phyloP scores from a whole-genome alignment of 2,113 vertebrate genomes.

The Edolisoma coerulescens region DNA sequence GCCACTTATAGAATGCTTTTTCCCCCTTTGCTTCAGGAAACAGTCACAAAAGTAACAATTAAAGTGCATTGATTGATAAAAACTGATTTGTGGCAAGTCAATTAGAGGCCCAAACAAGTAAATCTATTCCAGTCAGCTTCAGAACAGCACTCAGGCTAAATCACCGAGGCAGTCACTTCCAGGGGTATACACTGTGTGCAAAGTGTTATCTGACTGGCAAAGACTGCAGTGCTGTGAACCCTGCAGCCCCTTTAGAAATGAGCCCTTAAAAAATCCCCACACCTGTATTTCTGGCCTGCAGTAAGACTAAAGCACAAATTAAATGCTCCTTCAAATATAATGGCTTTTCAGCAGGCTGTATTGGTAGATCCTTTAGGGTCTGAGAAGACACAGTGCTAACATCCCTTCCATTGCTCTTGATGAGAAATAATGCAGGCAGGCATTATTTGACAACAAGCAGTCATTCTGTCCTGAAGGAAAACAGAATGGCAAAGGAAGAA shows the following conservation, averaged over 20 bases:
- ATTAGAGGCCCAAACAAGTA: background rate
- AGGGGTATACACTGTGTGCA: background rate
- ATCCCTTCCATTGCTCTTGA: background rate
- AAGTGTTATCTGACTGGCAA: background rate
- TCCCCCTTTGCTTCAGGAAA: background rate
- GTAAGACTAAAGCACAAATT: background rate
- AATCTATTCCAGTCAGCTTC: background rate
- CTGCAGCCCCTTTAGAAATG: background rate
- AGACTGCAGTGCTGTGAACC: background rate
- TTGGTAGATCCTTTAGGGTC: background rate
- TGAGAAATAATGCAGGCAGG: background rate
- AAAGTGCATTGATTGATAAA: background rate
- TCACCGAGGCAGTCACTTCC: rapidly evolving
- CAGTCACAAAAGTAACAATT: background rate
- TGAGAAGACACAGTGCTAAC: background rate
- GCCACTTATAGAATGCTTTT: background rate
- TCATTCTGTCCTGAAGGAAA: background rate
- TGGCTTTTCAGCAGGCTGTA: background rate
- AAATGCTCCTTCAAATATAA: background rate
- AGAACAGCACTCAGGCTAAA: background rate
- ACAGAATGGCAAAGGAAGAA: background rate
- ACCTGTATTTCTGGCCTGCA: rapidly evolving
- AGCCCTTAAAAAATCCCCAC: background rate
- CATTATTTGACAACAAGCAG: background rate
- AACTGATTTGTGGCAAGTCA: background rate